A percentile compares a stretch with the other conserved stretches of the same genome.
phyloP scores from a whole-genome alignment of 2,113 vertebrate species.

The Carollia perspicillata region DNA sequence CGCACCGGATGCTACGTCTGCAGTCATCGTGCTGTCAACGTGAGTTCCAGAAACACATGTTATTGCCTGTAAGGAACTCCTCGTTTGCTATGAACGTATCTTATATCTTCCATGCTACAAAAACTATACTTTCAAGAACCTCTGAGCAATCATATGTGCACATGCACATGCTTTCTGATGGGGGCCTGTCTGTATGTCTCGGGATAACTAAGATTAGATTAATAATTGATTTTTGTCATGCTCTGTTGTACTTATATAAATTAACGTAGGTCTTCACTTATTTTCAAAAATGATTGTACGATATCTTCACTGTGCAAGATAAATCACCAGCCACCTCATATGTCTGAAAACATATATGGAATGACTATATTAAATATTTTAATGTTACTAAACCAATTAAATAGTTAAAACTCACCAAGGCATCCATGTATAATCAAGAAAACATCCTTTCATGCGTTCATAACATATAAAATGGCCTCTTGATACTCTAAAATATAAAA shows the following conservation, averaged over 20 bases:
- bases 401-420: no score
- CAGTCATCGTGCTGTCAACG: background rate
- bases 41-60: background rate
- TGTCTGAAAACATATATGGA: no score
- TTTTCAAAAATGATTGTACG: conserved; percentile 45
- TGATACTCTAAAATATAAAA: no score
- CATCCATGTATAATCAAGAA: no score
- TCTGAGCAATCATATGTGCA: background rate
- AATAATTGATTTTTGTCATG: conserved; percentile 56
- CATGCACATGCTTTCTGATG: background rate
- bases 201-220: conserved; percentile 67
- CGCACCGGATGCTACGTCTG: background rate
- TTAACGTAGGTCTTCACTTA: background rate
- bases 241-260: conserved; percentile 26
- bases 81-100: background rate
- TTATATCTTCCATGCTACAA: conserved; percentile 37
- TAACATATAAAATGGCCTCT: no score
- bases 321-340: no score
- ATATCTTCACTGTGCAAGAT: no score
- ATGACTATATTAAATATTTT: no score
- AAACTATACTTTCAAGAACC: conserved; percentile 44
- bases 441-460: no score
- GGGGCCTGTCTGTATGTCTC: conserved; percentile 51
- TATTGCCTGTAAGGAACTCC: background rate
- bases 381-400: no score